Base-by-base conservation (phyloP, 2,888 invertebrate species). In the Oxytorus armatus region DNA sequence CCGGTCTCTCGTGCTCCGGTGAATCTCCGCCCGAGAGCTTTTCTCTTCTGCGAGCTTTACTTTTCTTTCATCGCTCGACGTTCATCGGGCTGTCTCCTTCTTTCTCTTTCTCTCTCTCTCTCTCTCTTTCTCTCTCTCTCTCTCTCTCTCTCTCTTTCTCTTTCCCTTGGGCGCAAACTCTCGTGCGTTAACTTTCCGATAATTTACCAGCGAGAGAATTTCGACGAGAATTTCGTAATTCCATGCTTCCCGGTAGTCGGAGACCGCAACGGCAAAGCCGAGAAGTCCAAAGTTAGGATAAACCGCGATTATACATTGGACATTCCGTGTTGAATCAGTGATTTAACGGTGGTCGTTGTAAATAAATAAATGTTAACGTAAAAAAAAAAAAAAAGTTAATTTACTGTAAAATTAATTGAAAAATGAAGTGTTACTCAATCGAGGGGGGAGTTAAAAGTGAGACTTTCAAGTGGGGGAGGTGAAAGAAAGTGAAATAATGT, bases 121-220 rank as follows among this genome's bases (percentile, higher is more conserved):
- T 14, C 44, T 44, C 44, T 16, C 25, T 8, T 51, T 14, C 23
- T 14, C 49, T 29, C 14, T 5, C 23, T 51, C 51, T 51, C 49
- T 16, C 59, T n/a, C 63, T 59, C 36, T 51, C 47, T 70, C 33
- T 25, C 11, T 21, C 39, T 55, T 36, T 5, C 23, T 18, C 51
- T n/a, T 14, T 21, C 39, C n/a, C 10, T 18, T 25, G 51, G 36
- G 18, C 36, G 53, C 18, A 61, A 73, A 69, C 57, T 66, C 51
- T 39, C 73, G 36, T 47, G 77, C 73, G 80, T 81, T 77, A 81
- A 81, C 80, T 81, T 81, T 77, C 68, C 77, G 77, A 81, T 77
- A 81, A 81, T 81, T 81, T 73, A 55, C 63, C 73, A 25, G 69
- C 65, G 65, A 65, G 65, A 65, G 65, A 65, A 77, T 81, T 74